A percentile compares a stretch with the other conserved stretches of the same genome.
These are phyloP conservation scores for Trichonephila clavipes DNA, from an alignment of 1,140 invertebrate genomes.

Conservation along the genomic window DNA sequence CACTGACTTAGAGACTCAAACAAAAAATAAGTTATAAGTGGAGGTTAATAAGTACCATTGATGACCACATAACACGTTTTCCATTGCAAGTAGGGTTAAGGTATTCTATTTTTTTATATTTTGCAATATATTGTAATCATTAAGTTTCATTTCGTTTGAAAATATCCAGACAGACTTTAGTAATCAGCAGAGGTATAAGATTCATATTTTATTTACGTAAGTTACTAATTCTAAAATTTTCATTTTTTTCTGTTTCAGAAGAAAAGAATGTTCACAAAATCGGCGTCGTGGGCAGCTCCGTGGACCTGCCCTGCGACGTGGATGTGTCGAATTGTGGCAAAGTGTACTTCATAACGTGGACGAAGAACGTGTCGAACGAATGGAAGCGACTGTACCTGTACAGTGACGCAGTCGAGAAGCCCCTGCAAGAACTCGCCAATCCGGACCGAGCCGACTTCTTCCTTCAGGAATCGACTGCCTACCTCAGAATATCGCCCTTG, in stretches of 20 bases:
- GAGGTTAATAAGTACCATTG: too few species aligned
- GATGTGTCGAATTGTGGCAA: slow-evolving; percentile 78
- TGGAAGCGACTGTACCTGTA: slow-evolving; percentile 78
- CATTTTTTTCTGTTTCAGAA: background rate
- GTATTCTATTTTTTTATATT: too few species aligned
- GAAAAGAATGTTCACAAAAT: slow-evolving; percentile 60
- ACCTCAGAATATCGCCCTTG: slow-evolving; percentile 75
- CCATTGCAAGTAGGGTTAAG: too few species aligned
- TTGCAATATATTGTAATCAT: too few species aligned
- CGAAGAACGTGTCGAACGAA: slow-evolving; percentile 77
- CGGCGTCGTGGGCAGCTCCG: slow-evolving; percentile 77
- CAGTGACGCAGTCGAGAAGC: slow-evolving; percentile 78
- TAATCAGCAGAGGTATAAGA: too few species aligned
- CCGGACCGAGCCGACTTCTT: slow-evolving; percentile 76
- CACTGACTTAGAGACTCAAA: too few species aligned
- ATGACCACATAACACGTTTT: too few species aligned
- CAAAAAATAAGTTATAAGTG: too few species aligned
- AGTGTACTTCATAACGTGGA: slow-evolving; percentile 79
- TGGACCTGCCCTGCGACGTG: slow-evolving; percentile 77
- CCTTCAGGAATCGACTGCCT: slow-evolving; percentile 62
- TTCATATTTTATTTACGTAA: too few species aligned
- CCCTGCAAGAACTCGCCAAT: slow-evolving; percentile 77
- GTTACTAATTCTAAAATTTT: background rate
- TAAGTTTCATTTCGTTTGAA: too few species aligned
- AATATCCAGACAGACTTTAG: too few species aligned